Base-by-base conservation (phyloP, 2,888 invertebrate genomes). In the Microplitis manilae region DNA sequence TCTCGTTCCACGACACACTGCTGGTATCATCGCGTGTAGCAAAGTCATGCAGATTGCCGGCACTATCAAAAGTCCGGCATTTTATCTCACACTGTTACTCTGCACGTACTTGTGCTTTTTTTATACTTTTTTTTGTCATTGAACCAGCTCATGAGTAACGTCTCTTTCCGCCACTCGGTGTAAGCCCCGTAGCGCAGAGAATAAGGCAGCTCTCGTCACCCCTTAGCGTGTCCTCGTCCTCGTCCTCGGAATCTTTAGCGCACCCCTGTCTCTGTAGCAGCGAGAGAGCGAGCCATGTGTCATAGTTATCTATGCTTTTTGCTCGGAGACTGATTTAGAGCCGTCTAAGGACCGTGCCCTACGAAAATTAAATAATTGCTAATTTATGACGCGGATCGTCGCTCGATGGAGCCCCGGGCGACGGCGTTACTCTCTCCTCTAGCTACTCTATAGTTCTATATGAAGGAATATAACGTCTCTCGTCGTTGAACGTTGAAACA, bases 241-340 rank as follows among this genome's bases (percentile, higher is more conserved):
- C 30, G 30, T 81, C 83, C 83, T 83, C 82, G 83, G 83, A 84
- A 83, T 84, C 85, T 83, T 81, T 84, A 82, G 84, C 84, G 84
- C 84, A 85, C 85, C 86, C 86, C 85, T 87, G 86, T 87, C 87
- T 86, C 88, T 87, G 87, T 86, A 50, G 50, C 50, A 8, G 8
- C 9, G 50, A 50, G 50, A 8, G 9, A 50, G 86, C 86, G 85
- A 85, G 89, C 88, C 87, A 90, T 90, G 88, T 88, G 89, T 90
- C 90, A 90, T 90, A 89, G 90, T 90, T 90, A 90, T 90, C 89
- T 90, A 89, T 89, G 89, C 89, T 90, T 90, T 90, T 90, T 90
- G 89, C 88, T 84, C 86, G 88, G 88, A 90, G 88, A 90, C 90
- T 90, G 90, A 90, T 90, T 90, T 90, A 90, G 89, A 89, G 89